Conservation (phyloP, 2,888 invertebrate genomes). For the Temnothorax unifasciatus region DNA sequence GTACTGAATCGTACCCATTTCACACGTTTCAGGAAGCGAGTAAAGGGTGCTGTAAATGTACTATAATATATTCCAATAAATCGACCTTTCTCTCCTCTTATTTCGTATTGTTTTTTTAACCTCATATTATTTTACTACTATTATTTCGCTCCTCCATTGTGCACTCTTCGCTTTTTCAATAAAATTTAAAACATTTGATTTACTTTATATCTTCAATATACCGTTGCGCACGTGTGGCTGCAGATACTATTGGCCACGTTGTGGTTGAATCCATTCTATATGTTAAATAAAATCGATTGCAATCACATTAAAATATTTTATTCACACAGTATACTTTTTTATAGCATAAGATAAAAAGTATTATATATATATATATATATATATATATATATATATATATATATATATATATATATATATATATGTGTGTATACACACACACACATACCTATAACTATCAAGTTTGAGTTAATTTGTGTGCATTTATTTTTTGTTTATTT, state of each 20-base stretch:
- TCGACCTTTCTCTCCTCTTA: neutral
- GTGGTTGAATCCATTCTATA: neutral
- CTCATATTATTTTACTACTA: neutral
- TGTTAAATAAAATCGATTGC: neutral
- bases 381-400: too few relatives aligned
- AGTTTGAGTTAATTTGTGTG: neutral
- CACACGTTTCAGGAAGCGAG: constrained; percentile 15
- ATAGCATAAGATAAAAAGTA: neutral
- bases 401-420: too few relatives aligned
- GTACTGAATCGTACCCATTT: neutral
- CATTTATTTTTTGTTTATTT: neutral
- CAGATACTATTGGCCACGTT: too few relatives aligned
- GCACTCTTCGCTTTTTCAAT: neutral
- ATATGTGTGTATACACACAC: too few relatives aligned
- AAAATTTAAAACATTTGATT: neutral
- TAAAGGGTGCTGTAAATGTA: constrained; percentile 10
- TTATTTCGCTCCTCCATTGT: neutral
- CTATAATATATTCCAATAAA: constrained; percentile 1
- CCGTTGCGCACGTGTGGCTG: neutral
- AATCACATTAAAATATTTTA: neutral
- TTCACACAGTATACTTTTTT: neutral
- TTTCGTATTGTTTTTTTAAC: neutral
- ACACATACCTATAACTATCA: neutral
- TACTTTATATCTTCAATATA: neutral
- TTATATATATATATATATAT: too few relatives aligned